Base-by-base conservation (phyloP, 2,797 vertebrate genomes). In the Diplodus sargus region DNA sequence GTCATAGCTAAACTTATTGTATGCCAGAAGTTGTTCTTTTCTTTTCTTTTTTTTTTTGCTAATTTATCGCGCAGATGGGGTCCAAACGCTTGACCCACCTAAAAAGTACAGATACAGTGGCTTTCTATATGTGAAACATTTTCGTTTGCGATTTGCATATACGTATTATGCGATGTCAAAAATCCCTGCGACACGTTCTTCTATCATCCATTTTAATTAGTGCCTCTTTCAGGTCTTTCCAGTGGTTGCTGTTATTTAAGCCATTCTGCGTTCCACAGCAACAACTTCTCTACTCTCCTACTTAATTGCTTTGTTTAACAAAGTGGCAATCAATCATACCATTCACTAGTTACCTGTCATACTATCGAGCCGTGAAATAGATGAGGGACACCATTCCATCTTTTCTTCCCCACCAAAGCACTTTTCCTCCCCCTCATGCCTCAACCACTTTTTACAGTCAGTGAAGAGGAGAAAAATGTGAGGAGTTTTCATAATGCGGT, bases 221-320 rank as follows among this genome's bases (percentile, higher is more conserved):
- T 4, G 56, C 60, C 64, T 84, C 76, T 85, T 89, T 84, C 66
- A 82, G 68, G 66, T 82, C 69, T 91, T 90, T 88, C 86, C 82
- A 83, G 69, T 87, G 87, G 78, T 89, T 86, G 76, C 81, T 85
- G 84, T 91, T 91, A 88, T 89, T 88, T 83, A 90, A 92, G 81
- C 72, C 63, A 23, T 68, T 78, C 66, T 78, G 43, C 52, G 72
- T 84, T 87, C 78, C 84, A 91, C 72, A 78, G 85, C 85, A 87
- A 77, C 82, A 92, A 82, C 86, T 92, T 74, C 84, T 86, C 85
- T 63, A 75, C 80, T 78, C 82, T 79, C 62, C 68, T 56, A 83
- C 90, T 85, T 95, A 95, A 95, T 95, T 94, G 89, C 91, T 93
- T 94, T 94, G 87, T 91, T 93, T 93, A 93, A 93, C 85, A 93